Evolutionary conservation across 2,797 vertebrate species (phyloP), one percentile per base, ranked within the genome.

Genomic region (Halcyon leucocephala): DNA sequence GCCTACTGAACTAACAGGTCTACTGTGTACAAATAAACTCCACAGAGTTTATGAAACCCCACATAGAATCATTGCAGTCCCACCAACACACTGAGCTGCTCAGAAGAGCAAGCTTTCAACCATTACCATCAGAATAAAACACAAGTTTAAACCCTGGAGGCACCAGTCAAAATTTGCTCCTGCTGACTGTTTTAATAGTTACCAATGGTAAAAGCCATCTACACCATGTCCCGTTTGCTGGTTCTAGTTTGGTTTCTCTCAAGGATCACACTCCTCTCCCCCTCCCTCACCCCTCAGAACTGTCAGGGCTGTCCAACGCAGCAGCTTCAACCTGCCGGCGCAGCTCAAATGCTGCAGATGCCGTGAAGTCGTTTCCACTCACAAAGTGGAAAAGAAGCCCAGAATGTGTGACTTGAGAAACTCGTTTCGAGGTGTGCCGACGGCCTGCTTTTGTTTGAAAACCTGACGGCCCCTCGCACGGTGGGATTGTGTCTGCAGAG

Each of bases 161-260:
- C 19, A 55, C 8, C 20, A 29, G 10, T 33, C 64, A 57, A 22
- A 60, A 19, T 4, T n/a, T 26, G 20, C 12, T 48, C 24, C 90
- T 14, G 28, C 6, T 33, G 62, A 46, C 60, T 52, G 33, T 28
- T 77, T 42, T 31, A 71, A 60, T 4, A n/a, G 58, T 39, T 55
- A 51, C 17, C 52, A 24, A 31, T 8, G 7, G 48, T 26, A 82
- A 89, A 70, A 62, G 25, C 69, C 74, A 33, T 12, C 49, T 55
- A 35, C 19, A 7, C 8, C 1, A 0, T 2, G 9, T 29, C 39
- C 61, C 2, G 0, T 48, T 71, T 17, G 4, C 48, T 29, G 44
- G 10, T 13, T 71, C 31, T 13, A 10, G 15, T 24, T 11, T 10
- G 46, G 28, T 25, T 82, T 25, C 4, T 1, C 69, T 49, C 76